These are phyloP conservation scores for Agelas oroides DNA, from an alignment of 37 sponge, comb jelly and placozoan genomes.

Conservation along the genomic window DNA sequence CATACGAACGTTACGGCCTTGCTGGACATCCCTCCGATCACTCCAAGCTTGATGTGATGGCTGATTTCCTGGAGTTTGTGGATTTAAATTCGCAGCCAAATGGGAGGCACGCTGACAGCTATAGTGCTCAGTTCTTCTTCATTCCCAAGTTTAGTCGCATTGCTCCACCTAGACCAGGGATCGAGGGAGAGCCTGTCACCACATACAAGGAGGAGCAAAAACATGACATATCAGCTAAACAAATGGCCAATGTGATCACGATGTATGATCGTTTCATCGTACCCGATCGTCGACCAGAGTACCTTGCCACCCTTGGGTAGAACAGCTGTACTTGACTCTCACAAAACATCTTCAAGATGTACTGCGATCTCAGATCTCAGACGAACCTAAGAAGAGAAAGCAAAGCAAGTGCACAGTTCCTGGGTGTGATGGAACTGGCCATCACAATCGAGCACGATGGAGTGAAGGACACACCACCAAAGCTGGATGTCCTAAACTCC, in stretches of 20 bases:
- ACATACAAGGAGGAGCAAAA: neutral
- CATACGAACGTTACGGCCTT: no score
- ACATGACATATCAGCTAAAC: neutral
- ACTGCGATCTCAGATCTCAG: no score
- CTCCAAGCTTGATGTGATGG: no score
- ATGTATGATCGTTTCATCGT: neutral
- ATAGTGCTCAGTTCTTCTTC: no score
- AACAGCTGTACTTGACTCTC: neutral
- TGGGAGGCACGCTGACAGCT: constrained; percentile 47
- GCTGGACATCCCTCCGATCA: no score
- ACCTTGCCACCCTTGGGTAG: no score
- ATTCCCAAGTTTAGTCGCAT: constrained; percentile 17
- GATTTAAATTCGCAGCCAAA: constrained; percentile 47
- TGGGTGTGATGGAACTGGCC: no score
- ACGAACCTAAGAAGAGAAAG: neutral
- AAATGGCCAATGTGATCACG: neutral
- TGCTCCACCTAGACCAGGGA: constrained; percentile 20
- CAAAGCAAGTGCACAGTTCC: neutral
- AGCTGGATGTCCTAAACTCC: no score
- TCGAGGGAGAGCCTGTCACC: neutral
- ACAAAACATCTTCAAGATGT: neutral
- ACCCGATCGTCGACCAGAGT: neutral
- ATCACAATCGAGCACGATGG: no score
- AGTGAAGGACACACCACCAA: no score
- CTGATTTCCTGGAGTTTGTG: constrained; percentile 53